Percentiles rank a stretch among this genome's conserved stretches.
Evolutionary conservation across 2,888 invertebrate species (phyloP).

Genomic region (Melieria crassipennis): DNA sequence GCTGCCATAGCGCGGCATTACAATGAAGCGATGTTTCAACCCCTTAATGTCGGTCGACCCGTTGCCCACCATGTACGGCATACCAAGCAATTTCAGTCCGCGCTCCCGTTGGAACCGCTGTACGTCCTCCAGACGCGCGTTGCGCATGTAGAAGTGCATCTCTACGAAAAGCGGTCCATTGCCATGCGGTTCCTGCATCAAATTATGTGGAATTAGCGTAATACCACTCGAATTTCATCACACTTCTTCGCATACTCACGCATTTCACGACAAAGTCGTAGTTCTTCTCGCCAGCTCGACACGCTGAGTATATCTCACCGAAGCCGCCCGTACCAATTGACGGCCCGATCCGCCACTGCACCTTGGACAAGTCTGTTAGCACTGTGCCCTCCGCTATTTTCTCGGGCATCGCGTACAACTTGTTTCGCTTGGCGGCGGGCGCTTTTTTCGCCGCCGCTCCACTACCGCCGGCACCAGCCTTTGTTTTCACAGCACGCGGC

Average conservation of each 20-base stretch:
- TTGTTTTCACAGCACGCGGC: slow-evolving; percentile 54
- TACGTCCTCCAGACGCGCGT: slow-evolving; percentile 70
- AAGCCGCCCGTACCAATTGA: slow-evolving; percentile 94
- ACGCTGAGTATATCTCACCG: slow-evolving; percentile 91
- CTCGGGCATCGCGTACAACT: slow-evolving; percentile 61
- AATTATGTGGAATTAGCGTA: background rate
- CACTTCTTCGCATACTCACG: slow-evolving; percentile 68
- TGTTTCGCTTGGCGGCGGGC: slow-evolving; percentile 54
- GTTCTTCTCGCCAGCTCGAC: slow-evolving; percentile 69
- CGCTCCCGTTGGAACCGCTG: slow-evolving; percentile 44
- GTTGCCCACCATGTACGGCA: slow-evolving; percentile 75
- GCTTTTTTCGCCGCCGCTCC: slow-evolving; percentile 46
- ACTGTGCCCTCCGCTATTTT: slow-evolving; percentile 72
- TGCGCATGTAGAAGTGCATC: slow-evolving; percentile 78
- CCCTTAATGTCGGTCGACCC: slow-evolving; percentile 82
- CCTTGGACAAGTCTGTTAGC: slow-evolving; percentile 79
- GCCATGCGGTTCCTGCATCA: slow-evolving; percentile 49
- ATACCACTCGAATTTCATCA: background rate
- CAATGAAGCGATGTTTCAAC: slow-evolving; percentile 86
- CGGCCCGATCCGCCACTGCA: slow-evolving; percentile 85
- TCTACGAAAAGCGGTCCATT: slow-evolving; percentile 73
- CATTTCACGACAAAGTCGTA: slow-evolving; percentile 83
- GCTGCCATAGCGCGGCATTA: slow-evolving; percentile 88
- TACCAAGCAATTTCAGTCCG: slow-evolving; percentile 48
- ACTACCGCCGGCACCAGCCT: slow-evolving; percentile 38